Evolutionary conservation across 2,888 invertebrate genomes (phyloP), one percentile per base, ranked within the genome.

Genomic region (Tetragnatha montana): DNA sequence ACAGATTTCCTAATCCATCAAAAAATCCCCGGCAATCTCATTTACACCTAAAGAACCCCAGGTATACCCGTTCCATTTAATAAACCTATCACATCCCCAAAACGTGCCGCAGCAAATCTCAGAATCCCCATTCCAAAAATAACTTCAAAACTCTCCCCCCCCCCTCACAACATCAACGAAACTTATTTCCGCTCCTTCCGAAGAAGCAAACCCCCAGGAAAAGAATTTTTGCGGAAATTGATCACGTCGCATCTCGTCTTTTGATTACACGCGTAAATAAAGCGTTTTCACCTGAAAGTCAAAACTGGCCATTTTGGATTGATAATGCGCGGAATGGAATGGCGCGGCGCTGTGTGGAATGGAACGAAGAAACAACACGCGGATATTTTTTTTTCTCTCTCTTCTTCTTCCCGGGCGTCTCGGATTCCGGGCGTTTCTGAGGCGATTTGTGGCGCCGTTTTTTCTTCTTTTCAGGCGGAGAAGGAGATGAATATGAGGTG

Each of bases 171-270:
- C 47, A 71, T 50, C 49, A 71, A n/a, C 70, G 17, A 19, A 49
- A 49, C 81, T 71, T 81, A 81, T 81, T 81, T 81, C 81, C 70
- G 81, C 71, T 71, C 21, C 19, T 70, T 49, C 50, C 47, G 21
- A 21, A 50, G 81, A 81, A 71, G 71, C 71, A 71, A 81, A 71
- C 81, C 71, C 50, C 49, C 50, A 71, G 80, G 21, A 79, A 79
- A n/a, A 50, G 49, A 78, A 60, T 50, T n/a, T 82, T 82, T 49
- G 12, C 4, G 74, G 35, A 82, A 82, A 74, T 82, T 82, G 82
- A 82, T 82, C 82, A 82, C 82, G 82, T 82, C 74, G 35, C 51
- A 10, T 17, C 50, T 50, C 73, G 74, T 82, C 82, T 82, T 74
- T 81, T 68, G 70, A 68, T 81, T 74, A 35, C 82, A 21, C 47